Conservation (phyloP, 2,113 vertebrate species). For the Gasterosteus nipponicus region DNA sequence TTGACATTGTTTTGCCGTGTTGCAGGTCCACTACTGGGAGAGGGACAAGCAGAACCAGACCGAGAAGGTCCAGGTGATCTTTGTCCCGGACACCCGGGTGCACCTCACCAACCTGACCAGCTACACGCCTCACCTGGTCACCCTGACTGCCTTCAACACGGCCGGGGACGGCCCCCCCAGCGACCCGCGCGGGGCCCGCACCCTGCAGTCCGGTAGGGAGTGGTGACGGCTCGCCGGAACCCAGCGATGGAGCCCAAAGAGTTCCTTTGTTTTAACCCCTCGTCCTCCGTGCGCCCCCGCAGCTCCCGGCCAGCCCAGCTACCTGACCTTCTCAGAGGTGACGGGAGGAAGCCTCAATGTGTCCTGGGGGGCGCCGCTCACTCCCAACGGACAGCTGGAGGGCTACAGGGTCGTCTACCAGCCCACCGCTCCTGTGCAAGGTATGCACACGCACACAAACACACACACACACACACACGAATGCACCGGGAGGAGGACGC, state of each 20-base stretch:
- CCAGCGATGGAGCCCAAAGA: not conserved
- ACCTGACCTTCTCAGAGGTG: constrained; percentile 91
- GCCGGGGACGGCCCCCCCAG: constrained; percentile 92
- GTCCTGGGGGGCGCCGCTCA: constrained; percentile 89
- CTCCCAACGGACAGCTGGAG: constrained; percentile 91
- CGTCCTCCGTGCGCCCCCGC: constrained; percentile 44
- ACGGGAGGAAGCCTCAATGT: constrained; percentile 91
- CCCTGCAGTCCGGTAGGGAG: constrained; percentile 88
- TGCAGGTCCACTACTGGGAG: constrained; percentile 95
- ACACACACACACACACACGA: constrained; percentile 2
- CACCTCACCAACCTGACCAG: constrained; percentile 92
- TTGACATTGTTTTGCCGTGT: constrained; percentile 12
- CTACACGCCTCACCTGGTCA: constrained; percentile 88
- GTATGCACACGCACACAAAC: constrained; percentile 68
- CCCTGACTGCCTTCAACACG: constrained; percentile 91
- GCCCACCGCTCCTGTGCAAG: constrained; percentile 89
- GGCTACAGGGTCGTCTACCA: constrained; percentile 94
- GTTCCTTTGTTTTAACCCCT: not conserved
- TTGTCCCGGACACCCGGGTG: constrained; percentile 87
- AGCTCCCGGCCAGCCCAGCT: constrained; percentile 91
- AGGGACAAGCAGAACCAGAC: constrained; percentile 86
- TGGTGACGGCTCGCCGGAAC: not conserved
- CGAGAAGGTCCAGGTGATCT: constrained; percentile 90
- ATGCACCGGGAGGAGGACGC: not conserved
- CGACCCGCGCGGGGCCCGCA: constrained; percentile 85